Percentiles rank a stretch among this genome's conserved stretches.
phyloP scores from a whole-genome alignment of 2,113 vertebrate genomes.

The Numenius arquata region DNA sequence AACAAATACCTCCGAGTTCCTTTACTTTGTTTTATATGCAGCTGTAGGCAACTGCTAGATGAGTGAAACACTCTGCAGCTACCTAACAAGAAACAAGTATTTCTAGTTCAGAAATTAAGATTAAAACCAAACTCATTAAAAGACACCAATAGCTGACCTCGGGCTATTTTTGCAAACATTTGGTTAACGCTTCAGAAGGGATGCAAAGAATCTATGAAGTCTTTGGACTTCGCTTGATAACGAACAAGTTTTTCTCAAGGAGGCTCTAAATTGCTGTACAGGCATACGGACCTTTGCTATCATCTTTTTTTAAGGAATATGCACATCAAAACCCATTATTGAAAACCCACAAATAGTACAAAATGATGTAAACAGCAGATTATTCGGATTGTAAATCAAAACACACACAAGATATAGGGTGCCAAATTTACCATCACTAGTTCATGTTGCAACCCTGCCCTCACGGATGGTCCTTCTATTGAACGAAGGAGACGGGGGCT shows the following conservation, averaged over 20 bases:
- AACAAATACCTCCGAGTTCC: neutral
- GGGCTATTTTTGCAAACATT: neutral
- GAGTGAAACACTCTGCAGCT: neutral
- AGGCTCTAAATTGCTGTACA: neutral
- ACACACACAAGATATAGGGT: rapidly evolving
- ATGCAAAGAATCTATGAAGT: neutral
- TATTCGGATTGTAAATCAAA: neutral
- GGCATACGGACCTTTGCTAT: neutral
- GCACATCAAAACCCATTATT: neutral
- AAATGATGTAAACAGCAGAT: neutral
- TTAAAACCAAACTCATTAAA: neutral
- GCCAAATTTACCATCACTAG: neutral
- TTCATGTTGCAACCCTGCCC: neutral
- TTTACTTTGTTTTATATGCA: neutral
- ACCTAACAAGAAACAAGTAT: neutral
- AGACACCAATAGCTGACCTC: neutral
- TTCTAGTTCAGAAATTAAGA: neutral
- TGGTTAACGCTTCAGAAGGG: neutral
- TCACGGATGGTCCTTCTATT: neutral
- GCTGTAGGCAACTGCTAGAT: neutral
- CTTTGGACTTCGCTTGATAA: neutral
- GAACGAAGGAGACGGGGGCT: too few species aligned
- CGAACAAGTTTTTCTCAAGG: neutral
- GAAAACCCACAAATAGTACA: rapidly evolving
- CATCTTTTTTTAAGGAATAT: neutral